Conservation (phyloP, 2,797 vertebrate genomes). For the Melopsittacus undulatus region DNA sequence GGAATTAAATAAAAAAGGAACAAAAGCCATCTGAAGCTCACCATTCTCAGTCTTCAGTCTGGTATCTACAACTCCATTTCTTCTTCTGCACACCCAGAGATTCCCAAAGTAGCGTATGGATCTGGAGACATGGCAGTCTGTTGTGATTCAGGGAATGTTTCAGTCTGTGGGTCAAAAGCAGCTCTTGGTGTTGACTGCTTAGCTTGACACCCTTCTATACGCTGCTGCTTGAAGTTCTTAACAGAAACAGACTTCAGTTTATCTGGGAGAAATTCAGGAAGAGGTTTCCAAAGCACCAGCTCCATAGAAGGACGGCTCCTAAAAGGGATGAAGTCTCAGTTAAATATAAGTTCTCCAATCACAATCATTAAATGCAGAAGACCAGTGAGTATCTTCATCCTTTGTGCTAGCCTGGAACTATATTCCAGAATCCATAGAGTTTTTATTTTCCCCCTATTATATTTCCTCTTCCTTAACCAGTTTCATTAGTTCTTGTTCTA, state of each 20-base stretch:
- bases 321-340: slow-evolving; percentile 22
- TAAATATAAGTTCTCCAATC: background rate
- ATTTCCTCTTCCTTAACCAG: background rate
- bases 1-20: background rate
- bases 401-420: background rate
- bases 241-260: slow-evolving; percentile 70
- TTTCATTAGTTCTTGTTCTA: background rate
- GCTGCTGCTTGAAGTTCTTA: slow-evolving; percentile 69
- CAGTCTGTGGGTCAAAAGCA: slow-evolving; percentile 71
- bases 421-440: background rate
- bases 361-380: background rate
- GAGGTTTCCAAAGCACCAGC: slow-evolving; percentile 83
- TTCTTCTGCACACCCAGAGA: slow-evolving; percentile 72
- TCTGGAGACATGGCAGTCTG: slow-evolving; percentile 61
- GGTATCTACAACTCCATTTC: slow-evolving; percentile 79
- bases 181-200: slow-evolving; percentile 33
- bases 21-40: slow-evolving; percentile 43
- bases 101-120: slow-evolving; percentile 50
- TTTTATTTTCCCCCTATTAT: background rate
- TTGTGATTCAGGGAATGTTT: slow-evolving; percentile 58
- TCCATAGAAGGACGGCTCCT: slow-evolving; percentile 85
- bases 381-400: background rate
- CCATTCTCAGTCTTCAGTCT: slow-evolving; percentile 42
- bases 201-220: slow-evolving; percentile 41
- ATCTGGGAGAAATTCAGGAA: slow-evolving; percentile 78